Conservation (phyloP, 2,888 invertebrate genomes). For the Agonopterix heracliana region DNA sequence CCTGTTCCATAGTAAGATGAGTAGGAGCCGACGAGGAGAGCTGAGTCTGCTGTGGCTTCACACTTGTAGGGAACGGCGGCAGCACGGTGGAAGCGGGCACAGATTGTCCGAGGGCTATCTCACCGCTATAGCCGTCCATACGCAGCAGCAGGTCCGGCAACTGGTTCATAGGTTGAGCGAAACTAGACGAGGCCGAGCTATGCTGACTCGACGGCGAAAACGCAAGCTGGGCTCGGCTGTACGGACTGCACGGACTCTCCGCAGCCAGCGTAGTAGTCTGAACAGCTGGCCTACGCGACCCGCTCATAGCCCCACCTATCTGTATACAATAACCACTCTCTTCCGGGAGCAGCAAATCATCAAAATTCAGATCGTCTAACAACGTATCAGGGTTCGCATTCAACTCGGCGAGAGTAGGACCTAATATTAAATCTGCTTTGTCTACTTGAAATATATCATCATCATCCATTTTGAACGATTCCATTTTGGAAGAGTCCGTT, state of each 20-base stretch:
- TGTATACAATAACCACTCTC: slow-evolving; percentile 77
- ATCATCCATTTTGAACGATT: slow-evolving; percentile 87
- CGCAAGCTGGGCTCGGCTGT: slow-evolving; percentile 64
- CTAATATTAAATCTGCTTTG: slow-evolving; percentile 89
- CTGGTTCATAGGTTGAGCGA: slow-evolving; percentile 61
- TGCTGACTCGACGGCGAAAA: slow-evolving; percentile 82
- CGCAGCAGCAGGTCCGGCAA: slow-evolving; percentile 82
- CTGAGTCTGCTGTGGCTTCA: slow-evolving; percentile 74
- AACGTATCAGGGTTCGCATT: slow-evolving; percentile 90
- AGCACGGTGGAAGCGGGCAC: slow-evolving; percentile 77
- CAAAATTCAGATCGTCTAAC: slow-evolving; percentile 89
- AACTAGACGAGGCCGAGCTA: slow-evolving; percentile 72
- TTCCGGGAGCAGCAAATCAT: slow-evolving; percentile 86
- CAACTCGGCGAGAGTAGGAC: slow-evolving; percentile 89
- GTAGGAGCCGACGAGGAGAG: slow-evolving; percentile 93
- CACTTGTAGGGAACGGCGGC: slow-evolving; percentile 58
- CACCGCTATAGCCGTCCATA: slow-evolving; percentile 75
- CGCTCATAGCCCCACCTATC: slow-evolving; percentile 67
- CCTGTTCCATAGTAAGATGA: slow-evolving; percentile 85
- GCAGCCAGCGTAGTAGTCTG: slow-evolving; percentile 39
- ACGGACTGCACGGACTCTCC: slow-evolving; percentile 74
- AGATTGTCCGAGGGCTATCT: slow-evolving; percentile 78
- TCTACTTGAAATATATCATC: slow-evolving; percentile 93
- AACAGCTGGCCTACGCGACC: slow-evolving; percentile 40
- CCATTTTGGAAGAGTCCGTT: slow-evolving; percentile 66